A percentile compares a stretch with the other conserved stretches of the same genome.
Conservation (phyloP, 2,797 vertebrate genomes). For the Onychomys leucogaster region DNA sequence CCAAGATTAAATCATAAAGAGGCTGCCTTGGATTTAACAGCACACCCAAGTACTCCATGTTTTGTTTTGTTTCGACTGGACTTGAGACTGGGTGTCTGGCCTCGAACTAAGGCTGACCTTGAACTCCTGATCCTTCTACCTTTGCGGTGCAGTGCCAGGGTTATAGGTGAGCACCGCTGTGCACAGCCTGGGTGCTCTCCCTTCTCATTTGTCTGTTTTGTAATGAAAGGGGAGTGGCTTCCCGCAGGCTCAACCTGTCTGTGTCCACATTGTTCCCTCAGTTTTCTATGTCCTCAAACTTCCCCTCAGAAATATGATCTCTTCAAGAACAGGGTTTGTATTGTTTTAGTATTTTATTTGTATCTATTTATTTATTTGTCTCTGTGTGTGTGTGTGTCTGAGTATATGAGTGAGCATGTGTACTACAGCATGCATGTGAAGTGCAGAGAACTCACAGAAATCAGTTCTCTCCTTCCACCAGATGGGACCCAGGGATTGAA, state of each 20-base stretch:
- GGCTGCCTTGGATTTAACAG: neutral
- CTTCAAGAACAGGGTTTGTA: neutral
- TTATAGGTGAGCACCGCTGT: neutral
- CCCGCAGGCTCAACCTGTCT: neutral
- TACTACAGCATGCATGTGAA: neutral
- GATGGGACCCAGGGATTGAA: neutral
- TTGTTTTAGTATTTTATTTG: neutral
- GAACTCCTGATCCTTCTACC: neutral
- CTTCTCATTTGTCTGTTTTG: neutral
- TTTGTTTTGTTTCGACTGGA: neutral
- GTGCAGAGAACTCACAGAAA: neutral
- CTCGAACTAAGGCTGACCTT: neutral
- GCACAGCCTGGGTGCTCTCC: neutral
- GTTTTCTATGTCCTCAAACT: neutral
- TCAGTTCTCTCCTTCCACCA: neutral
- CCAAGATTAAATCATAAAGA: neutral
- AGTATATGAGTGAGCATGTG: neutral
- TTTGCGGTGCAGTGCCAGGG: neutral
- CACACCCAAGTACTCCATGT: neutral
- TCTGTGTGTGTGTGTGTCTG: neutral
- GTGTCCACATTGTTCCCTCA: neutral
- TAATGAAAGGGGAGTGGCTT: neutral
- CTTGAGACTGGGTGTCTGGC: neutral
- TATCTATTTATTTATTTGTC: neutral
- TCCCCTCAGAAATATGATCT: constrained; percentile 4